These are phyloP conservation scores for Drosophila orena DNA, from an alignment of 1,140 invertebrate species.

Conservation along the genomic window DNA sequence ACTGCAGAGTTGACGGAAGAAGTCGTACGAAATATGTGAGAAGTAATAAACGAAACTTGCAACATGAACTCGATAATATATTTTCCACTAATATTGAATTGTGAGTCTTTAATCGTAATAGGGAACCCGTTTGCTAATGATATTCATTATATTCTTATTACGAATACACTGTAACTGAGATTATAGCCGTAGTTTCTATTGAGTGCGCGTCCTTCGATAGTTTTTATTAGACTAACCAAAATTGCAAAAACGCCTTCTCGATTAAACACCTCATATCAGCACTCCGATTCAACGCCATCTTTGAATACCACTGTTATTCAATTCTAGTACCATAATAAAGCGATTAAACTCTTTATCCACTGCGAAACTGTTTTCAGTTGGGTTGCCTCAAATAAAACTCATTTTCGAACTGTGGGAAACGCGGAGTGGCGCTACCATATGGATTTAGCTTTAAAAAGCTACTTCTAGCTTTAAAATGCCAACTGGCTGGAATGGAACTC, in stretches of 20 bases:
- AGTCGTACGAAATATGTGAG: neutral
- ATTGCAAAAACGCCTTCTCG: constrained; percentile 34
- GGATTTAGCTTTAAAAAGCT: neutral
- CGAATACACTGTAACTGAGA: constrained; percentile 44
- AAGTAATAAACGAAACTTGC: neutral
- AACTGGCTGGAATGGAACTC: neutral
- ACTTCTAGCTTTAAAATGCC: neutral
- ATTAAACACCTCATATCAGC: constrained; percentile 60
- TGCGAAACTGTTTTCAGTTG: neutral
- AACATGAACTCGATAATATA: constrained; percentile 29
- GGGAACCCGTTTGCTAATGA: constrained; percentile 41
- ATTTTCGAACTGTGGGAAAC: too few species aligned
- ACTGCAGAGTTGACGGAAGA: neutral
- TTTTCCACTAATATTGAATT: constrained; percentile 5
- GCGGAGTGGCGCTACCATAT: neutral
- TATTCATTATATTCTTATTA: constrained; percentile 46
- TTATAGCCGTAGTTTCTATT: constrained; percentile 53
- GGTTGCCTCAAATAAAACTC: neutral
- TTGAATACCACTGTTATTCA: constrained; percentile 70
- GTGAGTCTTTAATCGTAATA: constrained; percentile 21
- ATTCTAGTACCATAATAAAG: constrained; percentile 58
- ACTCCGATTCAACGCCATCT: constrained; percentile 42
- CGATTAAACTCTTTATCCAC: constrained; percentile 23
- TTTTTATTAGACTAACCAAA: constrained; percentile 31
- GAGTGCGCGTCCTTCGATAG: constrained; percentile 1